phyloP scores from a whole-genome alignment of 2,113 vertebrate genomes.

The Ameiurus melas region DNA sequence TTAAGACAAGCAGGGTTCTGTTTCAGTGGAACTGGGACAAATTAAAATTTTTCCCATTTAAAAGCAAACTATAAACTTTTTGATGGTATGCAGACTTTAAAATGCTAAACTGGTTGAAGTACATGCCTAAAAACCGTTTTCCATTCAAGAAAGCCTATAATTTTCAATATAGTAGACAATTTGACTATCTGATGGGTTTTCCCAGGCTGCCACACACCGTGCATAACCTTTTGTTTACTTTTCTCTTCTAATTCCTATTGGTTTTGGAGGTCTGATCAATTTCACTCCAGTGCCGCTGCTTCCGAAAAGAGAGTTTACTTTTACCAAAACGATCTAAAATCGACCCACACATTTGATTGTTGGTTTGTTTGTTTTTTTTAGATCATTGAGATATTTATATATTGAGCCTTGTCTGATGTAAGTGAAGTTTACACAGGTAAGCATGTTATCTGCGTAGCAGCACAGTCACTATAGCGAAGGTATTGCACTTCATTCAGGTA shows the following conservation, averaged over 20 bases:
- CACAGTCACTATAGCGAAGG: slow-evolving; percentile 18
- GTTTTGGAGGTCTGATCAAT: no score
- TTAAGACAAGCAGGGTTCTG: no score
- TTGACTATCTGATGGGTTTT: neutral
- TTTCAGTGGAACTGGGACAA: no score
- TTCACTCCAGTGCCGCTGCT: neutral
- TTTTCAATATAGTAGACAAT: neutral
- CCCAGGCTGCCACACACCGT: neutral
- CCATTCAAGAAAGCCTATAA: neutral
- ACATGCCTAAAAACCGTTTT: neutral
- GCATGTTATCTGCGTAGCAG: neutral
- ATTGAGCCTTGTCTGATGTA: neutral
- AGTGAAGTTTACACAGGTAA: neutral
- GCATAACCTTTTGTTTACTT: neutral
- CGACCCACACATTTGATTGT: neutral
- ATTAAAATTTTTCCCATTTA: no score
- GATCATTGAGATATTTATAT: neutral
- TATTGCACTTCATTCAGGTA: neutral
- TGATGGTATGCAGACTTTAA: neutral
- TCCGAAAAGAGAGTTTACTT: neutral
- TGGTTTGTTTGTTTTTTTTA: neutral
- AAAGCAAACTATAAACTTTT: no score
- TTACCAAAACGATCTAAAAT: neutral
- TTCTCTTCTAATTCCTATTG: neutral
- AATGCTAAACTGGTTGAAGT: neutral